Evolutionary conservation across 2,888 invertebrate species (phyloP).

Genomic region (Drosophila atripex): DNA sequence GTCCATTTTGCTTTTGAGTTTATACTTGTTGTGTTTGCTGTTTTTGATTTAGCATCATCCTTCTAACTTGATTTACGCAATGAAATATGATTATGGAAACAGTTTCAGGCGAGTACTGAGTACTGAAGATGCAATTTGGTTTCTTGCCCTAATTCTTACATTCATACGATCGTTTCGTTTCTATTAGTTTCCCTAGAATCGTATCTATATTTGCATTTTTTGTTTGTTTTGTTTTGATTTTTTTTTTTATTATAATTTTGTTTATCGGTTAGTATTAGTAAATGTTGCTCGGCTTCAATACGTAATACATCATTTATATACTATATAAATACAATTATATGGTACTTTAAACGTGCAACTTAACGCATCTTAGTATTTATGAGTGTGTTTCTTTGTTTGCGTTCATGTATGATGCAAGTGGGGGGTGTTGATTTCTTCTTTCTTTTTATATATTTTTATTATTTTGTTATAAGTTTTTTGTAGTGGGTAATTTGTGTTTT

Average conservation of each 20-base stretch:
- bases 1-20: conserved; percentile 59
- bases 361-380: conserved; percentile 62
- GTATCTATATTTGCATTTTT: conserved; percentile 29
- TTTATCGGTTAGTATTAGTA: conserved; percentile 43
- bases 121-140: conserved; percentile 48
- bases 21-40: conserved; percentile 58
- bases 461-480: conserved; percentile 11
- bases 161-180: conserved; percentile 38
- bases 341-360: conserved; percentile 72
- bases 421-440: conserved; percentile 13
- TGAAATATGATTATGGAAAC: conserved; percentile 43
- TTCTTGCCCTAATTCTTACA: conserved; percentile 45
- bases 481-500: conserved; percentile 15
- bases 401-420: conserved; percentile 23
- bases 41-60: conserved; percentile 45
- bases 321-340: conserved; percentile 75
- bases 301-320: conserved; percentile 72
- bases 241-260: conserved; percentile 11
- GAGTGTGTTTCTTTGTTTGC: conserved; percentile 40
- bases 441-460: background rate
- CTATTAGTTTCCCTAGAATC: conserved; percentile 34
- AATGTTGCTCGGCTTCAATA: conserved; percentile 68
- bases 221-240: conserved; percentile 26
- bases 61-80: conserved; percentile 26
- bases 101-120: conserved; percentile 45